Conservation (phyloP, 1,140 invertebrate species). For the Penaeus chinensis region DNA sequence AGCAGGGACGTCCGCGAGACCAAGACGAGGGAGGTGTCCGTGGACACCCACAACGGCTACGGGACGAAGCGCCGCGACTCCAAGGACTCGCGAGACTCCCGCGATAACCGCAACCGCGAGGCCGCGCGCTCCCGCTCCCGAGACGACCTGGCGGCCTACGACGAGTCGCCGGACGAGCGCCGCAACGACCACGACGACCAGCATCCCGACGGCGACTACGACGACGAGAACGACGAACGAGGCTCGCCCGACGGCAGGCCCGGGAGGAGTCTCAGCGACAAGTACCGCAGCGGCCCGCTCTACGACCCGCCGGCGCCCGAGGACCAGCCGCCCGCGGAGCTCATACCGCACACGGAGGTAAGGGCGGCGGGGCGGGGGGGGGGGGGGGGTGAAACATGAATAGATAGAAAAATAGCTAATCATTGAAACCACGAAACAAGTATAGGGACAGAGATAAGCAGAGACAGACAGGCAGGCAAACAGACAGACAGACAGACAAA, state of each 20-base stretch:
- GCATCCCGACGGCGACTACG: neutral
- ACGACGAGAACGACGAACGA: constrained; percentile 2
- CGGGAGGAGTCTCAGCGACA: constrained; percentile 43
- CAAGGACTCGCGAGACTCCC: constrained; percentile 33
- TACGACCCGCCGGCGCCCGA: constrained; percentile 28
- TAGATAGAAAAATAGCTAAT: too few relatives aligned
- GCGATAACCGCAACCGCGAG: constrained; percentile 23
- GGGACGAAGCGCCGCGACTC: constrained; percentile 24
- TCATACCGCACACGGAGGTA: constrained; percentile 2
- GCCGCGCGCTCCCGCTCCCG: constrained; percentile 14
- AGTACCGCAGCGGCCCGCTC: constrained; percentile 24
- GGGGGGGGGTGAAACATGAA: too few relatives aligned
- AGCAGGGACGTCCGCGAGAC: neutral
- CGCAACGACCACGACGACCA: constrained; percentile 2
- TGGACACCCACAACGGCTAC: constrained; percentile 5
- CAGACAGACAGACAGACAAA: too few relatives aligned
- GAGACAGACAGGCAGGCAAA: too few relatives aligned
- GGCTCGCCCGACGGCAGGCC: constrained; percentile 36
- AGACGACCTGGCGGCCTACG: constrained; percentile 16
- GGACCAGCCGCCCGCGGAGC: neutral
- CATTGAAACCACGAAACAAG: neutral
- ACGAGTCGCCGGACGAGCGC: constrained; percentile 28
- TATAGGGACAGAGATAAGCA: neutral
- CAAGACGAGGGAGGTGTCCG: neutral
- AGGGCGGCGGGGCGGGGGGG: neutral